Conservation (phyloP, 2,113 vertebrate genomes). For the Cynocephalus volans region DNA sequence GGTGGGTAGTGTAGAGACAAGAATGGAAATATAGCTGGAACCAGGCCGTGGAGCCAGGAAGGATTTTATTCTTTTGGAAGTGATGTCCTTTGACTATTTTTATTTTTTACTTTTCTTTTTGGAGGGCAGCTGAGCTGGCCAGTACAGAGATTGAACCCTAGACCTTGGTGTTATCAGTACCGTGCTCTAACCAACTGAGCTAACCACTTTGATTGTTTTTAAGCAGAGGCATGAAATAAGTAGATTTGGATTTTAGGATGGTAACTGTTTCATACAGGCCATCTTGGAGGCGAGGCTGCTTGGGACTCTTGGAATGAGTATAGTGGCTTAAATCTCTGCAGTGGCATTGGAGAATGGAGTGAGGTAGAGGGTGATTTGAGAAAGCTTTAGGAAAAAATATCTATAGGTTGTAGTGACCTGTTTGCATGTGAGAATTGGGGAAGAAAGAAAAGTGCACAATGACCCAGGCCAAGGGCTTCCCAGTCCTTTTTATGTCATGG, state of each 20-base stretch:
- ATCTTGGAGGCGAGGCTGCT: neutral
- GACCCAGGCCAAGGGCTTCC: neutral
- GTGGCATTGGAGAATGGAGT: no score
- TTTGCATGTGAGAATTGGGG: neutral
- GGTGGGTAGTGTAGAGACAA: neutral
- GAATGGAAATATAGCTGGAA: neutral
- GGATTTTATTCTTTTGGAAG: neutral
- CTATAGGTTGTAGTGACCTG: neutral
- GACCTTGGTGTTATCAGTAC: no score
- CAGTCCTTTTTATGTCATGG: neutral
- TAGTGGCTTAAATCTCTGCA: neutral
- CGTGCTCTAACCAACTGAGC: no score
- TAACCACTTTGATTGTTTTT: neutral
- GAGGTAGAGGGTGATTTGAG: neutral
- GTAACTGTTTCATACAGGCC: neutral
- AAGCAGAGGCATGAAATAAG: neutral
- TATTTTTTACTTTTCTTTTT: no score
- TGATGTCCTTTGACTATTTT: neutral
- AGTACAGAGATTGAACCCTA: no score
- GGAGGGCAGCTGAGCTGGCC: no score
- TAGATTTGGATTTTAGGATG: neutral
- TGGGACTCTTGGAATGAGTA: neutral
- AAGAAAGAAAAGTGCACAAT: neutral
- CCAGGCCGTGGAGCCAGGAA: neutral
- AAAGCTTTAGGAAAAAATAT: slow-evolving; percentile 1